These are phyloP conservation scores for Tokudaia tokunoshimensis DNA, from an alignment of 2,797 vertebrate species.

Conservation along the genomic window DNA sequence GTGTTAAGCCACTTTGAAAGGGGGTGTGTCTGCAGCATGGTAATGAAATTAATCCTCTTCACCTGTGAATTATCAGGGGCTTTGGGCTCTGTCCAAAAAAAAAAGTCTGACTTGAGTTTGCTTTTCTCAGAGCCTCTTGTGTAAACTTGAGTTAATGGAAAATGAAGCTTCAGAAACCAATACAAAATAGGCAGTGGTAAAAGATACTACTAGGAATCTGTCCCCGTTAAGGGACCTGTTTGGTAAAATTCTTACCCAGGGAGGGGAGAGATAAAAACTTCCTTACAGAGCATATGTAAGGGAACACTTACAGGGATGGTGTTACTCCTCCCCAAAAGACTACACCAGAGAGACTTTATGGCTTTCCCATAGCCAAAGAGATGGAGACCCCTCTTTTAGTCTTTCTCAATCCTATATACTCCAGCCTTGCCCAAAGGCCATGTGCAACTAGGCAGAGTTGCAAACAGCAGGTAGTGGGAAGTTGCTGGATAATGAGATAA, in stretches of 20 bases:
- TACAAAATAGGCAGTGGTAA: constrained; percentile 54
- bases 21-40: constrained; percentile 77
- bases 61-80: constrained; percentile 79
- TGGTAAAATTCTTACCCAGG: background rate
- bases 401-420: background rate
- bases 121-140: constrained; percentile 63
- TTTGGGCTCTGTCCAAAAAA: constrained; percentile 79
- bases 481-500: background rate
- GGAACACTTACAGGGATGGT: background rate
- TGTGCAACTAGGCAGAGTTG: background rate
- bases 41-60: constrained; percentile 82
- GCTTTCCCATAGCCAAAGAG: background rate
- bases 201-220: constrained; percentile 47
- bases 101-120: constrained; percentile 68
- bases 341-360: background rate
- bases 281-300: background rate
- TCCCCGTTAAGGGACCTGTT: background rate
- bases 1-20: constrained; percentile 78
- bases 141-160: constrained; percentile 77
- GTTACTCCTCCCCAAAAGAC: background rate
- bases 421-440: background rate
- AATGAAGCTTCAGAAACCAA: constrained; percentile 63
- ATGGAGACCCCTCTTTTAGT: background rate
- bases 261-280: background rate
- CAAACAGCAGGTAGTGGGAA: background rate